Base-by-base conservation (phyloP, 2,113 vertebrate genomes). In the Myotis brandtii region DNA sequence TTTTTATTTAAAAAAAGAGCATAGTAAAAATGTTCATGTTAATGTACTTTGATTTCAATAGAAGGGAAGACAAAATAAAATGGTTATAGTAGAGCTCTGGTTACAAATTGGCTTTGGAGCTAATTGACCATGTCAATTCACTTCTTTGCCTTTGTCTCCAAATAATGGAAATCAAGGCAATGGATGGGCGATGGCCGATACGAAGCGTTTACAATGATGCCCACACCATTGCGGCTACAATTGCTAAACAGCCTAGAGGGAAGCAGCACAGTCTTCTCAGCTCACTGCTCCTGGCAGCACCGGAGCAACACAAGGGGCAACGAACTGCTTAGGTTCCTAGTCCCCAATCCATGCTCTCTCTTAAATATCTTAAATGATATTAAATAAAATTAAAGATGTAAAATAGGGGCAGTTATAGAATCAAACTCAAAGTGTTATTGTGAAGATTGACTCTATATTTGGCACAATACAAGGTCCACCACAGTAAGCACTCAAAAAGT, bases 101-200 rank as follows among this genome's bases (percentile, higher is more conserved):
- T 40, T 69, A 54, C 2, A 72, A 85, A 40, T 13, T 90, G 46
- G 11, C 75, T 92, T 72, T 76, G 84, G 43, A 54, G 5, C 18
- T 80, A 76, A 90, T 25, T 86, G 56, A 75, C 9, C 10, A 10
- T 66, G 20, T 83, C 83, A 80, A 16, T 16, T 80, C 4, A 69
- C 27, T 86, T 88, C 6, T 83, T 6, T 95, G 12, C 6, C 27
- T 81, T 37, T 76, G 5, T 59, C 8, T 84, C 13, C 27, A 86
- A 79, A 80, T 50, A 76, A 75, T 4, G 85, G n/a, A 85, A 87
- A n/a, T 82, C 12, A 87, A 87, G 16, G 16, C 56, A 88, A 10
- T 84, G 30, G 14, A 23, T 40, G 3, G 20, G 3, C 0, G 3
- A 4, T 70, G 43, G 10, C 8, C 34, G 83, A 13, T 23, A 25